Conservation (phyloP, 2,888 invertebrate genomes). For the Hetaerina titia region DNA sequence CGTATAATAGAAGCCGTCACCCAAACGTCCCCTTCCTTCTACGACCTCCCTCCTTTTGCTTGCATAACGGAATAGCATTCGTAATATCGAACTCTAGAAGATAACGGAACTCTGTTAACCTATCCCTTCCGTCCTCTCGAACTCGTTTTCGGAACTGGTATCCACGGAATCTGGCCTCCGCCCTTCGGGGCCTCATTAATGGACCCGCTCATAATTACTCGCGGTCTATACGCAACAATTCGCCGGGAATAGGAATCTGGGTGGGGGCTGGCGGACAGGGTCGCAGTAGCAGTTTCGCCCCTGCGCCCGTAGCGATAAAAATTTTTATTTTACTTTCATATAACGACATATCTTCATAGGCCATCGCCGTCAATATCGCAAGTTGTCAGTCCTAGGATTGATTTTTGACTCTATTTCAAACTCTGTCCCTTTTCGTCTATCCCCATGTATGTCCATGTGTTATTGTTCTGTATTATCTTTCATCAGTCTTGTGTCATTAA, state of each 20-base stretch:
- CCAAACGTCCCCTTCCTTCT: neutral
- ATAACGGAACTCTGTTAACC: neutral
- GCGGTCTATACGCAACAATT: neutral
- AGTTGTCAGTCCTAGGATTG: no score
- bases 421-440: no score
- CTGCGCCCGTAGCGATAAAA: no score
- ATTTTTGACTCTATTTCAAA: no score
- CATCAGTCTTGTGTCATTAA: no score
- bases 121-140: neutral
- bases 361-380: no score
- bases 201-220: neutral
- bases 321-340: no score
- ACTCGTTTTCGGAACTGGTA: neutral
- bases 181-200: neutral
- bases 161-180: neutral
- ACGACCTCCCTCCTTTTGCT: neutral
- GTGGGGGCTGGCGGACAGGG: neutral
- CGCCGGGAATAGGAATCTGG: neutral
- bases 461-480: no score
- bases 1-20: no score
- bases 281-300: no score
- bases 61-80: constrained; percentile 2
- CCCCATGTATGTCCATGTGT: no score
- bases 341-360: no score
- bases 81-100: neutral